These are phyloP conservation scores for Andrena trimmerana DNA, from an alignment of 2,888 invertebrate genomes.

Conservation along the genomic window DNA sequence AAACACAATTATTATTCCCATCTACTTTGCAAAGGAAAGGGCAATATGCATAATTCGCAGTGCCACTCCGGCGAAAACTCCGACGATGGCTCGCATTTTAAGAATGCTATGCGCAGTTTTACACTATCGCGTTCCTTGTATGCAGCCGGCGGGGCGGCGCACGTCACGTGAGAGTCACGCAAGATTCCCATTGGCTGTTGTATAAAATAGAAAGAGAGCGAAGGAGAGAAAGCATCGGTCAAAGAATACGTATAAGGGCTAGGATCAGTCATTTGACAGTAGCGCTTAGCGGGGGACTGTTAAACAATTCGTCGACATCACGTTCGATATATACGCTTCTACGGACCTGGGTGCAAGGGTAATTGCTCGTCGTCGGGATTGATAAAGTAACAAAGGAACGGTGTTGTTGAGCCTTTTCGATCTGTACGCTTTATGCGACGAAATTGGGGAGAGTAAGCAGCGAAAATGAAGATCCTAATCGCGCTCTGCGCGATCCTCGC, in stretches of 20 bases:
- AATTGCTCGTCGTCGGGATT: constrained; percentile 26
- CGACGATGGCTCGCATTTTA: constrained; percentile 23
- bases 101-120: constrained; percentile 19
- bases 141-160: background rate
- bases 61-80: constrained; percentile 2
- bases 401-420: background rate
- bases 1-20: background rate
- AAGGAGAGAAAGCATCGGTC: constrained; percentile 10
- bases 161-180: constrained; percentile 23
- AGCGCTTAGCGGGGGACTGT: constrained; percentile 18
- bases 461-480: constrained; percentile 83
- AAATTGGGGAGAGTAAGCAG: constrained; percentile 24
- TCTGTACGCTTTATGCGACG: background rate
- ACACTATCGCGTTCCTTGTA: constrained; percentile 5
- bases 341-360: background rate
- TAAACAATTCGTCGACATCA: constrained; percentile 27
- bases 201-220: constrained; percentile 12
- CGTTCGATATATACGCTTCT: constrained; percentile 11
- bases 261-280: constrained; percentile 45
- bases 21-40: background rate
- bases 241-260: constrained; percentile 45
- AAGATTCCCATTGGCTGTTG: constrained; percentile 29
- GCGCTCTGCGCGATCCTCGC: constrained; percentile 85
- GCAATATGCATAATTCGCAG: background rate
- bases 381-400: constrained; percentile 26